Evolutionary conservation across 2,113 vertebrate species (phyloP).

Genomic region (Cacatua alba): DNA sequence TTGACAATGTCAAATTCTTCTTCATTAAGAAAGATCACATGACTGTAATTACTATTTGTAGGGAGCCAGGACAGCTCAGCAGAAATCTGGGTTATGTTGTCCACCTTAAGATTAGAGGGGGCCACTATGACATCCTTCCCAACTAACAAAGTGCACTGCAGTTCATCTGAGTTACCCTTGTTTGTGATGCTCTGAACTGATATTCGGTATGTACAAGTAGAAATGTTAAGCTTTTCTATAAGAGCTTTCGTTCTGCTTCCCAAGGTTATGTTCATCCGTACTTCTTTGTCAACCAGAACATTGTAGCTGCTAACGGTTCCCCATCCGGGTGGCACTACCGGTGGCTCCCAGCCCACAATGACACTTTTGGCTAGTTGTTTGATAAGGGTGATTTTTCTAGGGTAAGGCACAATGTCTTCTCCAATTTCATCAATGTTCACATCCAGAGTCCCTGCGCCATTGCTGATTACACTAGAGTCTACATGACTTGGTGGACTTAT

Average conservation of each 20-base stretch:
- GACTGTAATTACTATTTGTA: slow-evolving; percentile 97
- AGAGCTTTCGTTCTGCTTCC: slow-evolving; percentile 92
- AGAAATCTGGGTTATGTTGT: slow-evolving; percentile 87
- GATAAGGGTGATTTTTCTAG: slow-evolving; percentile 94
- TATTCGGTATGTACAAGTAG: slow-evolving; percentile 87
- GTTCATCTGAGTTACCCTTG: slow-evolving; percentile 88
- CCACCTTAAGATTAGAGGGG: slow-evolving; percentile 89
- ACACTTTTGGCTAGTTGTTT: slow-evolving; percentile 98
- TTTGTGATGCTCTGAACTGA: slow-evolving; percentile 91
- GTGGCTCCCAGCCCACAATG: slow-evolving; percentile 97
- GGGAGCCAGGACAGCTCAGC: slow-evolving; percentile 95
- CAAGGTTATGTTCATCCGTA: slow-evolving; percentile 86
- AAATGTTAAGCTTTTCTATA: slow-evolving; percentile 92
- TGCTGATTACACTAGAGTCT: slow-evolving; percentile 73
- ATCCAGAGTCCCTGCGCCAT: slow-evolving; percentile 85
- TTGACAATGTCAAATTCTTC: slow-evolving; percentile 90
- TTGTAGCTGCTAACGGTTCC: slow-evolving; percentile 91
- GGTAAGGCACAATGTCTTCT: slow-evolving; percentile 99
- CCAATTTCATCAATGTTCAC: slow-evolving; percentile 89
- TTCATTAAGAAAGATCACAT: slow-evolving; percentile 92
- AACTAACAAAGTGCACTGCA: slow-evolving; percentile 92
- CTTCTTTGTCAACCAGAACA: slow-evolving; percentile 91
- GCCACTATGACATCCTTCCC: slow-evolving; percentile 95
- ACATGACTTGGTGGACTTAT: slow-evolving; percentile 70
- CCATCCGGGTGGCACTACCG: slow-evolving; percentile 89